A percentile compares a stretch with the other conserved stretches of the same genome.
Evolutionary conservation across 2,888 invertebrate species (phyloP).

Genomic region (Patella caerulea): DNA sequence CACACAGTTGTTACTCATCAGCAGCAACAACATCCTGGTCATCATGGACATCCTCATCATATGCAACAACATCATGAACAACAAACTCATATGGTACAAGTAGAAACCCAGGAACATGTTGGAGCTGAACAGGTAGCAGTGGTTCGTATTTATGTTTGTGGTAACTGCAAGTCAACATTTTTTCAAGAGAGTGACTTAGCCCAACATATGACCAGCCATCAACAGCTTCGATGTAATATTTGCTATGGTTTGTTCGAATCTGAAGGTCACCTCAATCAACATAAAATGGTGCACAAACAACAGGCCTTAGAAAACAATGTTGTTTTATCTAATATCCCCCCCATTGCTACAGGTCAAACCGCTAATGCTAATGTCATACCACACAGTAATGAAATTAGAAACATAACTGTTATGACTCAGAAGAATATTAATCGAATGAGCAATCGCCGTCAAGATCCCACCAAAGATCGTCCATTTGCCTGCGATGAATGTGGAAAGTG

Average conservation of each 20-base stretch:
- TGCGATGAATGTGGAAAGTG: slow-evolving; percentile 7
- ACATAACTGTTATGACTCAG: background rate
- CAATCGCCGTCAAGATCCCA: background rate
- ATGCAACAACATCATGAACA: background rate
- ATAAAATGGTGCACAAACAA: slow-evolving; percentile 5
- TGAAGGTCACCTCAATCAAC: slow-evolving; percentile 4
- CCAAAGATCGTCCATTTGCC: background rate
- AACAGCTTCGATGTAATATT: background rate
- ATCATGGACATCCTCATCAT: background rate
- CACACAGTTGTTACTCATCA: background rate
- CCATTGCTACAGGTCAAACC: background rate
- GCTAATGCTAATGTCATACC: background rate
- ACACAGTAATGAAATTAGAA: background rate
- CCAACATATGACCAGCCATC: slow-evolving; percentile 8
- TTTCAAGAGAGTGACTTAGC: slow-evolving; percentile 1
- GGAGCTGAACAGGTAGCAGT: slow-evolving; percentile 4
- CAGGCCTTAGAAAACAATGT: slow-evolving; percentile 2
- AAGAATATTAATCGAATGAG: background rate
- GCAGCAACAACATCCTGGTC: background rate
- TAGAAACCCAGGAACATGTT: slow-evolving; percentile 3
- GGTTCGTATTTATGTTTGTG: slow-evolving; percentile 5
- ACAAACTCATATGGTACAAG: slow-evolving; percentile 7
- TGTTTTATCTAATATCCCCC: background rate
- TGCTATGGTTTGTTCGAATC: slow-evolving; percentile 4
- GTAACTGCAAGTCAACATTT: slow-evolving; percentile 7